Base-by-base conservation (phyloP, 30 jellyfish, hydroid and myxozoan species). In the Turritopsis dohrnii region DNA sequence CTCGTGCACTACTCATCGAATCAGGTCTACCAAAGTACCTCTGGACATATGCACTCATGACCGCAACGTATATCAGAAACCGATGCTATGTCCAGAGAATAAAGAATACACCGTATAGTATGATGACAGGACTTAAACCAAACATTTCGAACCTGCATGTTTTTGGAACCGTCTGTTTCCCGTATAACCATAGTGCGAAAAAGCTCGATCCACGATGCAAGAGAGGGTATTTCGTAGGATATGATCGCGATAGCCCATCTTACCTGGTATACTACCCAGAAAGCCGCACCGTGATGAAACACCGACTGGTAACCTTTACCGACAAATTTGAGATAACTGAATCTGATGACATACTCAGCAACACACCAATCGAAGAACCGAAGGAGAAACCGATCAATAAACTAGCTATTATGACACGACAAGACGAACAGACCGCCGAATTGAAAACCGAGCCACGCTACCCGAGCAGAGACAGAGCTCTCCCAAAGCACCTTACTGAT, bases 31-130 rank as follows among this genome's bases (percentile, higher is more conserved):
- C 95, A 31, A 90, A 90, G 77, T 54, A 65, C 53, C 73, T 90
- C n/a, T 90, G 97, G 97, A 74, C 87, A 21, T 90, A 90, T 76
- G 92, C 97, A 0, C 88, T 86, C 52, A 82, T 81, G 93, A 79
- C 86, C 5, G 97, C 96, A 18, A 66, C 84, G 71, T 75, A 88
- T 54, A 65, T 90, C 71, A 52, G 96, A 84, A 84, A 84, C 29
- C 83, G 89, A 16, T 71, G 90, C 69, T 71, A 80, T 72, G 80
- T 66, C 66, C 79, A 72, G 69, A 22, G 89, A 72, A 29, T 82
- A 3, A 66, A 65, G 7, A 82, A 66, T 52, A 82, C 89, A 3
- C 89, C 89, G 23, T 82, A 66, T 28, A 54, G 89, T 16, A 22
- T 30, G 30, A 82, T 65, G 7, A 82, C 89, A 66, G 86, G 73